Percentiles rank a stretch among this genome's conserved stretches.
These are phyloP conservation scores for Echinometra lucunter DNA, from an alignment of 53 echinoderm and acorn worm species.

Conservation along the genomic window DNA sequence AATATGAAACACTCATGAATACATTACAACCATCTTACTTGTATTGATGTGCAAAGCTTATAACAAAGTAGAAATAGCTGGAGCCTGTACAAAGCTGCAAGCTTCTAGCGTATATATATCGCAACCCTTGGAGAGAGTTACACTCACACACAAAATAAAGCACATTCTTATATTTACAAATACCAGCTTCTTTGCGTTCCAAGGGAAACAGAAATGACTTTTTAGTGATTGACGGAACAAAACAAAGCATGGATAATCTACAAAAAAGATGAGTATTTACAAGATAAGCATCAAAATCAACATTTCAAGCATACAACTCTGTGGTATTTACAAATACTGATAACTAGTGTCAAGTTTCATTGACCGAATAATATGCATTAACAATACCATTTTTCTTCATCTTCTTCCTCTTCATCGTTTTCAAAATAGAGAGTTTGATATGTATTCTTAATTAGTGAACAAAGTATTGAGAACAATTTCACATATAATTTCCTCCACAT, in stretches of 20 bases:
- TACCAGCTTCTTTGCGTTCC: slow-evolving; percentile 32
- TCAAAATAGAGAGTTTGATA: slow-evolving; percentile 43
- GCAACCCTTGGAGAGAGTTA: slow-evolving; percentile 2
- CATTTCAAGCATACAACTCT: slow-evolving; percentile 43
- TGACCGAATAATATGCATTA: neutral
- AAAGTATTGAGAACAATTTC: neutral
- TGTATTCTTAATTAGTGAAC: neutral
- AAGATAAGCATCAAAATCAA: slow-evolving; percentile 38
- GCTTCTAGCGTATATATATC: neutral
- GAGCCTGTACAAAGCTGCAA: slow-evolving; percentile 43
- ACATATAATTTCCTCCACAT: neutral
- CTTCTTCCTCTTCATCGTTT: neutral
- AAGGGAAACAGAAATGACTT: neutral
- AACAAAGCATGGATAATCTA: neutral
- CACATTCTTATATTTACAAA: slow-evolving; percentile 55
- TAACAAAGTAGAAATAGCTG: slow-evolving; percentile 50
- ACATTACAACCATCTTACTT: slow-evolving; percentile 9
- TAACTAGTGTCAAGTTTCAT: neutral
- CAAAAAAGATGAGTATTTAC: slow-evolving; percentile 10
- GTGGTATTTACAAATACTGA: slow-evolving; percentile 63
- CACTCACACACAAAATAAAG: slow-evolving; percentile 47
- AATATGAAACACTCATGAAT: slow-evolving; percentile 4
- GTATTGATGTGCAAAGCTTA: slow-evolving; percentile 21
- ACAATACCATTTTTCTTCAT: neutral
- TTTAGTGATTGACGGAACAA: neutral